Evolutionary conservation across 2,113 vertebrate genomes (phyloP), one percentile per base, ranked within the genome.

Genomic region (Brienomyrus brachyistius): DNA sequence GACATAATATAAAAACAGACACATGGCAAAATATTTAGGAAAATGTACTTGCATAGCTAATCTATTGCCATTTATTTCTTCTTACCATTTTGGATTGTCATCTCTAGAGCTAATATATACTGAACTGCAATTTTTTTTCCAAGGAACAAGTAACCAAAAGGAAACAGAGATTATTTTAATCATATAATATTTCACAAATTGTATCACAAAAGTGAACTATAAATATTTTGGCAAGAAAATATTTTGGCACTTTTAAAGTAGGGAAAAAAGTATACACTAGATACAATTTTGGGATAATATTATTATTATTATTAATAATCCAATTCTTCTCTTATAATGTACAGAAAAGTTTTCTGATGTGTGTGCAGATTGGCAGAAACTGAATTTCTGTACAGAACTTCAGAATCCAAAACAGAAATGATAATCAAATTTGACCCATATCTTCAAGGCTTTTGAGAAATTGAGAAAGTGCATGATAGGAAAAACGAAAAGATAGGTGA

Each of bases 11-110:
- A 94, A 92, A 91, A 91, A 93, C 93, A 94, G 94, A 96, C 94
- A 94, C 95, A 96, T 97, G 92, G 95, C 97, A 97, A 97, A 95
- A 97, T 83, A 93, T 95, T 95, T 93, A 91, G 93, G 82, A 94
- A 94, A 93, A 82, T 54, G 86, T 86, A 88, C 56, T 89, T 62
- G 48, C n/a, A 27, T 84, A 27, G 21, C 52, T 45, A 84, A 85
- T 89, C 43, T 84, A 85, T 40, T 83, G 51, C 21, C 31, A 80
- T 21, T 52, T 52, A 31, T 66, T 88, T 56, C 56, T 47, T 45
- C 10, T 47, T 52, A 56, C 48, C 52, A 70, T 50, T 31, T 40
- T 43, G 45, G 19, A 15, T 13, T 48, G 87, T 70, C n/a, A 50
- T 48, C 59, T 10, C 23, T 31, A 50, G 27, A 88, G n/a, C 27